phyloP scores from a whole-genome alignment of 2,888 invertebrate genomes.

The Glaucopsyche alexis region DNA sequence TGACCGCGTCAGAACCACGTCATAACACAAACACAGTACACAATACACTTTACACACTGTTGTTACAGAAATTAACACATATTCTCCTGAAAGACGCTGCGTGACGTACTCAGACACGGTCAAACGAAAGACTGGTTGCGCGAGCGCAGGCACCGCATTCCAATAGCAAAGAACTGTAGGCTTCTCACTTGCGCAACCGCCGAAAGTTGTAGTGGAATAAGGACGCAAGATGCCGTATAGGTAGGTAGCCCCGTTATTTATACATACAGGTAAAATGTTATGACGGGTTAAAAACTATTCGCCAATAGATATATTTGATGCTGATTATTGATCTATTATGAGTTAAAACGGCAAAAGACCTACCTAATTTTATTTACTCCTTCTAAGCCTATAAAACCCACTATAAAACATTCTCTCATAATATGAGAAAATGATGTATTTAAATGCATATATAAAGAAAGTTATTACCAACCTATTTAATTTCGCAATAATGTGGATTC shows the following conservation, averaged over 20 bases:
- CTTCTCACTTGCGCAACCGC: conserved; percentile 53
- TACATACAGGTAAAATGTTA: conserved; percentile 57
- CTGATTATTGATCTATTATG: conserved; percentile 15
- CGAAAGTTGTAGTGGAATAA: conserved; percentile 41
- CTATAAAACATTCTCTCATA: no score
- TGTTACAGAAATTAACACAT: conserved; percentile 68
- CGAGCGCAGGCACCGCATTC: conserved; percentile 75
- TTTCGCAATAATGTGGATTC: no score
- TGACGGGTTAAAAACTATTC: conserved; percentile 43
- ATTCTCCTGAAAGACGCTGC: conserved; percentile 59
- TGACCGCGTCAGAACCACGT: conserved; percentile 70
- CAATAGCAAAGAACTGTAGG: conserved; percentile 59
- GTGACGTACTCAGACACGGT: conserved; percentile 56
- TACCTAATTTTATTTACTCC: neutral
- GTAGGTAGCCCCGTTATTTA: conserved; percentile 72
- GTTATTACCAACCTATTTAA: no score
- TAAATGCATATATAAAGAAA: no score
- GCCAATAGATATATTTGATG: conserved; percentile 41
- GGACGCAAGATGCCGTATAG: conserved; percentile 51
- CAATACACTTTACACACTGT: conserved; percentile 67
- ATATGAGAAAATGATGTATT: no score
- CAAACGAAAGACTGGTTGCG: conserved; percentile 66
- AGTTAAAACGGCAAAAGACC: conserved; percentile 4
- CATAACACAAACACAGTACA: conserved; percentile 71
- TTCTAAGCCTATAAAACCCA: neutral